phyloP scores from a whole-genome alignment of 2,888 invertebrate genomes.

The Spisula solida region DNA sequence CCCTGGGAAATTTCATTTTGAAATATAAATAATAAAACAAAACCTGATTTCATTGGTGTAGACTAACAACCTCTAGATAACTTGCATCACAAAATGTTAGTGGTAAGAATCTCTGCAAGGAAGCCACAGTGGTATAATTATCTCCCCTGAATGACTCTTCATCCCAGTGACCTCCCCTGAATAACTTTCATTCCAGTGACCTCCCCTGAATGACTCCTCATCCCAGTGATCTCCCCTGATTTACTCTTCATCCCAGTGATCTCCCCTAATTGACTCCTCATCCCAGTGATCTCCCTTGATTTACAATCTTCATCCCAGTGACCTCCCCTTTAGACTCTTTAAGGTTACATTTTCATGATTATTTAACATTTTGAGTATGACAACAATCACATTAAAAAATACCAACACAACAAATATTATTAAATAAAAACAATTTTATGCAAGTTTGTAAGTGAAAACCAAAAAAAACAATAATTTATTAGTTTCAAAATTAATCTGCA shows the following conservation, averaged over 20 bases:
- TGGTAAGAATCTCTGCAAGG: constrained; percentile 1
- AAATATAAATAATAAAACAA: constrained; percentile 20
- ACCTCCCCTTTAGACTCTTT: background rate
- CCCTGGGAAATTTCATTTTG: constrained; percentile 19
- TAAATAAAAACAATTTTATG: background rate
- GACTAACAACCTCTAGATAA: constrained; percentile 16
- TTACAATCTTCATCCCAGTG: background rate
- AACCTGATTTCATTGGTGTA: constrained; percentile 17
- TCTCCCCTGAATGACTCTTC: background rate
- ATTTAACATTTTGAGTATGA: background rate
- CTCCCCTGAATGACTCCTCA: background rate
- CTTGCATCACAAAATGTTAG: constrained; percentile 16
- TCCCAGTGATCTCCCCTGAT: background rate
- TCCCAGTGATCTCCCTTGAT: background rate
- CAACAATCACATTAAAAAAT: background rate
- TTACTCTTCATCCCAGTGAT: background rate
- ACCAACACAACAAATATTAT: constrained; percentile 7
- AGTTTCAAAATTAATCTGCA: background rate
- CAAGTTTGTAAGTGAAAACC: background rate
- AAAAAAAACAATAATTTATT: background rate
- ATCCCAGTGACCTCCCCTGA: constrained; percentile 4
- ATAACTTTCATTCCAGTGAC: background rate
- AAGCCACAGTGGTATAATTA: background rate
- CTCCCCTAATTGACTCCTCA: no score
- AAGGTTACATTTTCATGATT: constrained; percentile 12